Base-by-base conservation (phyloP, 2,797 vertebrate genomes). In the Crocodylus rhombifer region DNA sequence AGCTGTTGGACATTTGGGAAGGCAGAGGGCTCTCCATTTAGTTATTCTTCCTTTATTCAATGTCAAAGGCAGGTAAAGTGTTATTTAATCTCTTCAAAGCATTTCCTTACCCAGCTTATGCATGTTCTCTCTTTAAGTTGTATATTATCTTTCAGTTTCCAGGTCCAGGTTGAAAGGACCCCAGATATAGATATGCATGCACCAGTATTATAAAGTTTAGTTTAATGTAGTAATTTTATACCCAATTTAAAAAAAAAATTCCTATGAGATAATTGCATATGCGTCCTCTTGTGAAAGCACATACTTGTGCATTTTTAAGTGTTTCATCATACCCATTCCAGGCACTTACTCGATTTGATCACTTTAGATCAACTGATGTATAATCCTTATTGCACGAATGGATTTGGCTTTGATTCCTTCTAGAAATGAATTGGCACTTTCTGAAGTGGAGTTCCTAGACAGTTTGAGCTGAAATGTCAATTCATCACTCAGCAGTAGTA, bases 281-380 rank as follows among this genome's bases (percentile, higher is more conserved):
- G 6, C 61, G 1, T 10, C 42, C 42, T 51, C 42, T 51, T 51
- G 42, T 51, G 42, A 9, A 51, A 10, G 42, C 42, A 51, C 42
- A 51, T 51, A 51, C 42, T 51, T 78, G 23, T 82, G 30, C 11
- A 17, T 75, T 57, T 65, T 82, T 77, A 33, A 25, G 33, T 69
- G 60, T 51, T 80, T 84, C 69, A 14, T 65, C 58, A 30, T 56
- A 28, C 36, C 7, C 57, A 84, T 55, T 56, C 61, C 28, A 33
- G 69, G 6, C 55, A 10, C 5, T 17, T 26, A 55, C 84, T 92
- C 89, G 20, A 7, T 12, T 51, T 86, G 56, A 63, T 69, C 57
- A 30, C 82, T 93, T 92, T 76, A 63, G 62, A 56, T 79, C 36
- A 81, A 87, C 60, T 65, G 79, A 86, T 84, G 74, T 76, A 14